Evolutionary conservation across 2,888 invertebrate genomes (phyloP), one percentile per base, ranked within the genome.

Genomic region (Cantharis flavilabris): DNA sequence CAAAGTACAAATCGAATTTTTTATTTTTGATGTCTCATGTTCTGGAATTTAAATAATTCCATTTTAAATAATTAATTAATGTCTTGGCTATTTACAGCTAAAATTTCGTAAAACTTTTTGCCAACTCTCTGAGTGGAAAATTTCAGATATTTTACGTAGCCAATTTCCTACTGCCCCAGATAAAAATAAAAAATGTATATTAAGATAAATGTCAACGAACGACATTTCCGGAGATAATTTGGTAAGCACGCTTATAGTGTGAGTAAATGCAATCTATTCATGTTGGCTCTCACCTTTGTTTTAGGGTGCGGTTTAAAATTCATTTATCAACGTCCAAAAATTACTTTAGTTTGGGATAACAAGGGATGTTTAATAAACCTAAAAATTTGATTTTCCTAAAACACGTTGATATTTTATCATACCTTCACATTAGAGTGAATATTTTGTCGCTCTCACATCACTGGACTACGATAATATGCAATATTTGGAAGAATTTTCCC

Each of bases 221-320:
- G 49, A 49, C 49, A 49, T 49, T 49, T 49, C 49, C 49, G 49
- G 49, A 49, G 49, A 49, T 49, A 49, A 49, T 49, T 49, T 49
- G 7, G 49, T n/a, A n/a, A 49, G 49, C 49, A 49, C 49, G 49
- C 49, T 67, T 67, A 23, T 67, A 67, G 23, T 67, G 64, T 67
- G 65, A n/a, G 20, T 67, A 23, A 23, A 67, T 67, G 28, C 28
- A 33, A 70, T 30, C 30, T 18, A 33, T 28, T 70, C 33, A 14
- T 62, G 14, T 49, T 65, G 67, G 49, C 14, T 62, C 23, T 63
- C 30, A 30, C 20, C 72, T 63, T 30, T 26, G 14, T 67, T 73
- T 33, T 14, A 30, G 33, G 16, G 72, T 69, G 23, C 67, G 72
- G 18, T 73, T 73, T 67, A 67, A 69, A 69, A 73, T 73, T 73